Conservation (phyloP, 2,888 invertebrate genomes). For the Priocnemis perturbator region DNA sequence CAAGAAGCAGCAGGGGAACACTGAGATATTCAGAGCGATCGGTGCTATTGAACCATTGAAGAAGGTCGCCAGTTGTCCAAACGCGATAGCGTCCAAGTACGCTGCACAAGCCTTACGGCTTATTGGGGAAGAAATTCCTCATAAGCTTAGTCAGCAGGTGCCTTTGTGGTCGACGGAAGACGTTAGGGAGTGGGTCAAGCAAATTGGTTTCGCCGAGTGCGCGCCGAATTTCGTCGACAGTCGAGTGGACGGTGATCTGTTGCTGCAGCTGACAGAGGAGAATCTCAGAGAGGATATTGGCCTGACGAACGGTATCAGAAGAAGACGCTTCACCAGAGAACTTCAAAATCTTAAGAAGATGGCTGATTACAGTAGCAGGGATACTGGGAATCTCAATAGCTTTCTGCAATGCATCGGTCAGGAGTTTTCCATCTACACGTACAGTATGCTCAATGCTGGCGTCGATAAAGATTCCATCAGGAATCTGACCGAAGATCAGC, state of each 20-base stretch:
- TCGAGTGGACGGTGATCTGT: conserved; percentile 96
- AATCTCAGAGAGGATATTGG: conserved; percentile 96
- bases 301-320: conserved; percentile 93
- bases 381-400: conserved; percentile 91
- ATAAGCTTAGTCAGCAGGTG: conserved; percentile 98
- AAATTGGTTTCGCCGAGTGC: conserved; percentile 94
- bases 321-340: conserved; percentile 95
- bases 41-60: conserved; percentile 97
- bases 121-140: conserved; percentile 97
- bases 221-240: conserved; percentile 91
- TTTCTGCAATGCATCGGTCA: conserved; percentile 89
- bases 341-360: conserved; percentile 94
- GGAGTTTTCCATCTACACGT: conserved; percentile 97
- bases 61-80: conserved; percentile 97
- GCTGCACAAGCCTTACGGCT: conserved; percentile 93
- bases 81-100: conserved; percentile 97
- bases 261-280: conserved; percentile 93
- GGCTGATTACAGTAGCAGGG: conserved; percentile 97
- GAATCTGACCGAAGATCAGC: conserved; percentile 92
- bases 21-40: conserved; percentile 94
- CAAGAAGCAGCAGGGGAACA: conserved; percentile 94
- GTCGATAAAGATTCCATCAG: conserved; percentile 93
- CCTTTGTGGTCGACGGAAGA: conserved; percentile 98
- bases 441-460: conserved; percentile 96
- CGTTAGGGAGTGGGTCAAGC: conserved; percentile 98